phyloP scores from a whole-genome alignment of 1,140 invertebrate species.

The Ctenoplectra terminalis region DNA sequence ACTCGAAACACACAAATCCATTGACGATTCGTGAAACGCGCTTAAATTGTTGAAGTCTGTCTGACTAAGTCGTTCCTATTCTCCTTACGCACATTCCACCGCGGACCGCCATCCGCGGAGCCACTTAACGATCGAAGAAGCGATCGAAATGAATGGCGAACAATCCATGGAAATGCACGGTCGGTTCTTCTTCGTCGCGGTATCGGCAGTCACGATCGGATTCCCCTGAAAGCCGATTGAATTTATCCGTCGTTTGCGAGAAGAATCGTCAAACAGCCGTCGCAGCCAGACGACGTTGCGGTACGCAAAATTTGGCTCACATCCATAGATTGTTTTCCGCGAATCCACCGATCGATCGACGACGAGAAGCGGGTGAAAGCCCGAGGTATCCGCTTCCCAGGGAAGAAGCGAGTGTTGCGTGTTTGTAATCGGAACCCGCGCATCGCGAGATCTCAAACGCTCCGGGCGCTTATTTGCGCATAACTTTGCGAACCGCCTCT shows the following conservation, averaged over 20 bases:
- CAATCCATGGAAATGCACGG: constrained; percentile 15
- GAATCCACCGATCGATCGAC: constrained; percentile 42
- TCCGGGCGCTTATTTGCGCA: constrained; percentile 66
- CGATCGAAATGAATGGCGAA: not conserved
- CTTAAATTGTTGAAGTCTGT: too few relatives aligned
- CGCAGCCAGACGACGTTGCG: not conserved
- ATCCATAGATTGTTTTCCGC: constrained; percentile 45
- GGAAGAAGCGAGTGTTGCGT: constrained; percentile 68
- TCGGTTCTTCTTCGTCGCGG: not conserved
- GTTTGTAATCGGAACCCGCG: constrained; percentile 73
- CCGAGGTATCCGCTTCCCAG: constrained; percentile 58
- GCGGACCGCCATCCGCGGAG: not conserved
- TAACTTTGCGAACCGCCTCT: constrained; percentile 63
- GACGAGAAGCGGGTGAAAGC: constrained; percentile 53
- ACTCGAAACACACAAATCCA: too few relatives aligned
- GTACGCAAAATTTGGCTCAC: constrained; percentile 36
- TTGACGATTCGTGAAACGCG: too few relatives aligned
- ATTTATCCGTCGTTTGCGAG: constrained; percentile 15
- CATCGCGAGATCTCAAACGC: constrained; percentile 66
- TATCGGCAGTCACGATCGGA: constrained; percentile 19
- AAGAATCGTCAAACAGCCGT: constrained; percentile 21
- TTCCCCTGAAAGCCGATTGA: constrained; percentile 35
- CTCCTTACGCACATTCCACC: not conserved
- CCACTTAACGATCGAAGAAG: not conserved
- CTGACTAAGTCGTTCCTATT: not conserved